Percentiles rank a stretch among this genome's conserved stretches.
Conservation (phyloP, 2,888 invertebrate genomes). For the Tenthredo mesomela region DNA sequence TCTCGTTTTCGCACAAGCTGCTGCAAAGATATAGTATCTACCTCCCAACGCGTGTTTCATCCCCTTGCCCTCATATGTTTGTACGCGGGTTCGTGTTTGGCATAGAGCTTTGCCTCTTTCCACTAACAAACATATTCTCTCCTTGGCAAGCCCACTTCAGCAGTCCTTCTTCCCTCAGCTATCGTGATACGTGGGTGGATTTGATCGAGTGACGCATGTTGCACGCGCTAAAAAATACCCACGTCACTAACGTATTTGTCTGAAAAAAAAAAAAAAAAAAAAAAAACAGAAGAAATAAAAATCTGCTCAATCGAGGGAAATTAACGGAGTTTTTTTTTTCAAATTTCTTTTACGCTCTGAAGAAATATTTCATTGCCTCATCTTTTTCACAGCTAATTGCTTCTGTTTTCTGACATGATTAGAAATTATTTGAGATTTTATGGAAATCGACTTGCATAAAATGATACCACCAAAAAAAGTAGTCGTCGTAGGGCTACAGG, state of each 20-base stretch:
- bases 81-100: slow-evolving; percentile 46
- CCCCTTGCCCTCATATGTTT: slow-evolving; percentile 34
- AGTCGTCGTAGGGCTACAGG: too few relatives aligned
- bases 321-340: neutral
- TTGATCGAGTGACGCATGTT: slow-evolving; percentile 5
- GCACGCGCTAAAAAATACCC: neutral
- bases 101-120: slow-evolving; percentile 35
- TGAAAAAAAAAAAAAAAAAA: neutral
- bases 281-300: neutral
- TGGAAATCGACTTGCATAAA: too few relatives aligned
- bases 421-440: too few relatives aligned
- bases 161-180: neutral
- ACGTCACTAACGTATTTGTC: neutral
- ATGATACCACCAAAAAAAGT: too few relatives aligned
- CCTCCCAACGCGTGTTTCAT: slow-evolving; percentile 42
- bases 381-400: too few relatives aligned
- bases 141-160: slow-evolving; percentile 13
- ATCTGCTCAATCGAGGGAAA: neutral
- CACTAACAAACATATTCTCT: slow-evolving; percentile 42
- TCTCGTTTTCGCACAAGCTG: slow-evolving; percentile 34
- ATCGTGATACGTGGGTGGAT: neutral
- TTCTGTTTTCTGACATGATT: too few relatives aligned
- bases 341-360: too few relatives aligned
- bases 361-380: too few relatives aligned
- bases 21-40: slow-evolving; percentile 33